Percentiles rank a stretch among this genome's conserved stretches.
phyloP scores from a whole-genome alignment of 2,113 vertebrate genomes.

The Halcyon malimbica region DNA sequence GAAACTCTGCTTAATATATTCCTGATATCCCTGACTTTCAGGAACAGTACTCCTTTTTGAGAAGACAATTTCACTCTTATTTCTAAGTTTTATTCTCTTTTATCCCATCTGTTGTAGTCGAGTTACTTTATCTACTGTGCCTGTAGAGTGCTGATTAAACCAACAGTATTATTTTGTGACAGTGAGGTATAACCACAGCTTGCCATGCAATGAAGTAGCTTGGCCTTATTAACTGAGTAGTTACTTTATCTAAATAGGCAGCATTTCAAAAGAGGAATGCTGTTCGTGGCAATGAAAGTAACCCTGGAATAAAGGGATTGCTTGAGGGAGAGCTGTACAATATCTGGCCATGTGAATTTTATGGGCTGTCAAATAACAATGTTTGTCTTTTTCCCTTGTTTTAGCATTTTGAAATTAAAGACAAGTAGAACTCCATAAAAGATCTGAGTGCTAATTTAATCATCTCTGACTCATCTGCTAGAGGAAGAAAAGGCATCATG shows the following conservation, averaged over 20 bases:
- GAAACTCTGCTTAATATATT: neutral
- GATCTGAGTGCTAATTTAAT: slow-evolving; percentile 1
- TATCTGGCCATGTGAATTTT: neutral
- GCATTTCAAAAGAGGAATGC: neutral
- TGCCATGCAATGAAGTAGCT: neutral
- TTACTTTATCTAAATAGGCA: neutral
- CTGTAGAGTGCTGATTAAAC: neutral
- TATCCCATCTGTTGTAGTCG: neutral
- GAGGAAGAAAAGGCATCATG: neutral
- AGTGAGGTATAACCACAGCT: neutral
- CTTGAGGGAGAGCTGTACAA: neutral
- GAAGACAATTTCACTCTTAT: neutral
- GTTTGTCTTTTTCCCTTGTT: neutral
- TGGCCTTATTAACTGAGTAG: neutral
- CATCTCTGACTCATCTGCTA: neutral
- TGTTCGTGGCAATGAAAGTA: neutral
- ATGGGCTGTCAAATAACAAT: neutral
- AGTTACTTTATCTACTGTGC: neutral
- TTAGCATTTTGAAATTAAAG: neutral
- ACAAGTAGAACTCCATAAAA: neutral
- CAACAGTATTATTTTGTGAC: neutral
- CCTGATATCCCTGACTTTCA: neutral
- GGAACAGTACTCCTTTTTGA: neutral
- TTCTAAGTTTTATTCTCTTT: neutral
- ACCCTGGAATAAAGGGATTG: neutral